Percentiles rank a stretch among this genome's conserved stretches.
These are phyloP conservation scores for Cheilosia grossa DNA, from an alignment of 2,888 invertebrate species.

Conservation along the genomic window DNA sequence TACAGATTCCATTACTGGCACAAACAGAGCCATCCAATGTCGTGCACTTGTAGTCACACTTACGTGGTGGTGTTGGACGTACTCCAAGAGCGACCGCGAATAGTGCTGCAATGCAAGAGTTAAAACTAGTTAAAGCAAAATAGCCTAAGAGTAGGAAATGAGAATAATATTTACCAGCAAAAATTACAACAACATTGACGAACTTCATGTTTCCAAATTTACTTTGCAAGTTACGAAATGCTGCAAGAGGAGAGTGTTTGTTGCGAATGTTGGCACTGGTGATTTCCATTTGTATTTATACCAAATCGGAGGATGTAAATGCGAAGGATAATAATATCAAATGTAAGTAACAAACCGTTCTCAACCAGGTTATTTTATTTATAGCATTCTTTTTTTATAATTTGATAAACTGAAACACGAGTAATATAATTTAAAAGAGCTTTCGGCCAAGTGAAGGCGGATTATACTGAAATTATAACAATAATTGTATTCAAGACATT, in stretches of 20 bases:
- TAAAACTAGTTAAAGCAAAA: neutral
- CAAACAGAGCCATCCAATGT: conserved; percentile 76
- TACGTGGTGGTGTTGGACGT: conserved; percentile 26
- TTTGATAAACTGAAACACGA: too few species aligned
- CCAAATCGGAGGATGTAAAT: neutral
- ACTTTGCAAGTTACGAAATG: neutral
- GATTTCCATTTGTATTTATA: conserved; percentile 33
- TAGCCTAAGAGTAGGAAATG: neutral
- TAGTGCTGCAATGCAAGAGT: conserved; percentile 18
- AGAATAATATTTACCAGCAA: conserved; percentile 36
- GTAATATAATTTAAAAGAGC: too few species aligned
- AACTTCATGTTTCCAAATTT: conserved; percentile 35
- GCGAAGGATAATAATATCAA: neutral
- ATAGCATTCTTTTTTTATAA: too few species aligned
- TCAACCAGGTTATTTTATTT: neutral
- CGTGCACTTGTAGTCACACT: conserved; percentile 77
- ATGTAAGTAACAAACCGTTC: neutral
- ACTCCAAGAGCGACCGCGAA: conserved; percentile 30
- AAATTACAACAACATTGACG: conserved; percentile 8
- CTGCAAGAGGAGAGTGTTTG: neutral
- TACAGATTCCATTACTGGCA: conserved; percentile 78
- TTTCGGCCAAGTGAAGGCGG: too few species aligned
- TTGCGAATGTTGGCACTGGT: neutral
- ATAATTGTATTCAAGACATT: too few species aligned
- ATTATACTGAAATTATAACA: too few species aligned